A percentile compares a stretch with the other conserved stretches of the same genome.
These are phyloP conservation scores for Drosophila barbarae DNA, from an alignment of 2,888 invertebrate genomes.

Conservation along the genomic window DNA sequence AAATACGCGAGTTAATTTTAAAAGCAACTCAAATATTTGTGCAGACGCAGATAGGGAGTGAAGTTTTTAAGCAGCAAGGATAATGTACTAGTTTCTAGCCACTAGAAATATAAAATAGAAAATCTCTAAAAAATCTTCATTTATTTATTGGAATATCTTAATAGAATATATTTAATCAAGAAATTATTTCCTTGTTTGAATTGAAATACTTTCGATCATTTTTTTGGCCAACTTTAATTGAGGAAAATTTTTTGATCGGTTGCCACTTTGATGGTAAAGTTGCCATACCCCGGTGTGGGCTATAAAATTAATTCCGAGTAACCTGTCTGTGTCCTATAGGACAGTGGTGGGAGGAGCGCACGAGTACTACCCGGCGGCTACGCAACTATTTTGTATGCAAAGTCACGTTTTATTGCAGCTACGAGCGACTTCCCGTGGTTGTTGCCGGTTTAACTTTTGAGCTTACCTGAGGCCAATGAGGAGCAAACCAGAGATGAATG, in stretches of 20 bases:
- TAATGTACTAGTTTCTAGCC: neutral
- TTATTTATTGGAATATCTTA: neutral
- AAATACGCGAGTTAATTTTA: constrained; percentile 70
- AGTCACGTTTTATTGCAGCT: constrained; percentile 77
- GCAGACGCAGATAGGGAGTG: constrained; percentile 41
- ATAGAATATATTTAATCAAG: too few relatives aligned
- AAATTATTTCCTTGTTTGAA: neutral
- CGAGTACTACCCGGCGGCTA: constrained; percentile 44
- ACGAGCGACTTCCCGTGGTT: constrained; percentile 44
- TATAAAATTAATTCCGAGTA: constrained; percentile 67
- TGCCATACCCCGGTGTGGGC: constrained; percentile 18
- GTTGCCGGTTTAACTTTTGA: constrained; percentile 65
- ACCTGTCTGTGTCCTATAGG: constrained; percentile 42
- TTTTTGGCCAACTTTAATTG: constrained; percentile 44
- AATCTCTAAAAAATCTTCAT: neutral
- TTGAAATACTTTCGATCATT: neutral
- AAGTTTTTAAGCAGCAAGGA: neutral
- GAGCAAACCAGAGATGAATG: constrained; percentile 14
- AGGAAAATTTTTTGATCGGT: neutral
- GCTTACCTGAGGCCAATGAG: constrained; percentile 64
- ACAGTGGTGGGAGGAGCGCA: constrained; percentile 3
- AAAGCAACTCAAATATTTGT: constrained; percentile 72
- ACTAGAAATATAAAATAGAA: too few relatives aligned
- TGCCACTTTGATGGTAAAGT: constrained; percentile 30
- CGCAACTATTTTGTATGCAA: constrained; percentile 75